Conservation (phyloP, 2,888 invertebrate species). For the Pinctada fucata region DNA sequence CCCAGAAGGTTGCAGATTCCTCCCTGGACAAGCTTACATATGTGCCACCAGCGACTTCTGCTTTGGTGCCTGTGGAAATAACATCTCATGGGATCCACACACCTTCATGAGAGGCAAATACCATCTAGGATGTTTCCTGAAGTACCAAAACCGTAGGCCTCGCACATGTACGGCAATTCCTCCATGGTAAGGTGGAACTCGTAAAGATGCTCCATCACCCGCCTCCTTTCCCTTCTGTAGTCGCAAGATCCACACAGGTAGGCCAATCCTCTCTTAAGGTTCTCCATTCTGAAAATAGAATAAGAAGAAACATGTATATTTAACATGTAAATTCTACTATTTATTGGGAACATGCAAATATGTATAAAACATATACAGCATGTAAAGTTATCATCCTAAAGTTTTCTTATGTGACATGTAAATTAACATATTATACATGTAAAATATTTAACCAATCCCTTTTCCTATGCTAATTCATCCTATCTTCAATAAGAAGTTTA, state of each 20-base stretch:
- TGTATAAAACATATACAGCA: too few relatives aligned
- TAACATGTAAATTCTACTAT: background rate
- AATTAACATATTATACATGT: too few relatives aligned
- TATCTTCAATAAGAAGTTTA: constrained; percentile 14
- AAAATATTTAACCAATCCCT: constrained; percentile 7
- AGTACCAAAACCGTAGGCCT: background rate
- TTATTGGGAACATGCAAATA: too few relatives aligned
- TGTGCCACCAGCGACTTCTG: background rate
- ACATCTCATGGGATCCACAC: background rate
- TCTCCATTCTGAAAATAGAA: background rate
- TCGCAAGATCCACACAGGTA: background rate
- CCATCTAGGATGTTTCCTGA: background rate
- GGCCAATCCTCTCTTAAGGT: background rate
- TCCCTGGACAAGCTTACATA: background rate
- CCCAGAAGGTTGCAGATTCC: background rate
- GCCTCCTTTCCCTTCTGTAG: background rate
- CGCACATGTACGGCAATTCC: background rate
- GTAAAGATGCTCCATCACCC: background rate
- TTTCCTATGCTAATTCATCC: constrained; percentile 7
- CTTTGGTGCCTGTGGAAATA: background rate
- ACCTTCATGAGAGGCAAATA: background rate
- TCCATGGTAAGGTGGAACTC: background rate
- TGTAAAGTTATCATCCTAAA: too few relatives aligned
- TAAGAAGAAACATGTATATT: background rate
- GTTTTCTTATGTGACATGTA: too few relatives aligned